Evolutionary conservation across 2,797 vertebrate species (phyloP), one percentile per base, ranked within the genome.

Genomic region (Danio kyathit): DNA sequence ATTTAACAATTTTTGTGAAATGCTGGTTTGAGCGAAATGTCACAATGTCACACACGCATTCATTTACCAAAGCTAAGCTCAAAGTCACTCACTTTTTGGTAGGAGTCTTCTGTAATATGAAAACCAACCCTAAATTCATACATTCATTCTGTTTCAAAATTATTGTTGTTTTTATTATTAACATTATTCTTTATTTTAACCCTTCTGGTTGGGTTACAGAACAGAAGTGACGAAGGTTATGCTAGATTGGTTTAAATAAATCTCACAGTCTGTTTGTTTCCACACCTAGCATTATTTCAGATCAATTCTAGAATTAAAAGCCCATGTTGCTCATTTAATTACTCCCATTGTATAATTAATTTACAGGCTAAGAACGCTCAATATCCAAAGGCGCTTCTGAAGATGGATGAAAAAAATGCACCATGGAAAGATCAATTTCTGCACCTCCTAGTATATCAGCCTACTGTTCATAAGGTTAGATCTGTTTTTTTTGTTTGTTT

Each of bases 271-370:
- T 41, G n/a, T 19, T 38, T 49, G n/a, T 38, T 16, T n/a, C 40
- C 38, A 29, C 29, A 29, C 48, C 43, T 14, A 29, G 57, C 38
- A 48, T 38, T 5, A 75, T 46, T 77, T 60, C 5, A 44, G 17
- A 41, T 83, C n/a, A 52, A 48, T 73, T 73, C 59, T 56, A 9
- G 7, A 71, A 82, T 70, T 70, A 44, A 54, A 82, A 14, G 5
- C 1, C 16, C 9, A 12, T 0, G 9, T 29, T 52, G 16, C 51
- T 64, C 41, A 54, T 64, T 29, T 5, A 56, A 76, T 67, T 81
- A 8, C 43, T 59, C 19, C 5, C 12, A 71, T 57, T 17, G 74
- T 16, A 40, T 51, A 17, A 78, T 44, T 38, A 38, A 73, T 66
- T 72, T 51, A 66, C 60, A 65, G 6, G 8, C 14, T 64, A 17